Conservation (phyloP, 2,797 vertebrate genomes). For the Hylomyscus alleni region DNA sequence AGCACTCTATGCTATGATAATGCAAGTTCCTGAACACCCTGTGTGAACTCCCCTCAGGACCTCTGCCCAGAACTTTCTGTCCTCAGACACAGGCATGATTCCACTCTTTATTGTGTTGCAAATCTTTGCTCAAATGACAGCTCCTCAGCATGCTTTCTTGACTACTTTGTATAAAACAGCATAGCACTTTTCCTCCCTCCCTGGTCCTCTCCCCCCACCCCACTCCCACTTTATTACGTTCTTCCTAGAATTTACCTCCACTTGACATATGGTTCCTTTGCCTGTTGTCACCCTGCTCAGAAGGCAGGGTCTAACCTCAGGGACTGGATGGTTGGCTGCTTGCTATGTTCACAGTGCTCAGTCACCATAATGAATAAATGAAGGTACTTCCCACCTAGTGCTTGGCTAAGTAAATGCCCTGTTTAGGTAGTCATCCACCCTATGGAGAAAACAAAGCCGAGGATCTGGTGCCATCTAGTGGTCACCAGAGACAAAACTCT, state of each 20-base stretch:
- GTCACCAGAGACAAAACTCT: not conserved
- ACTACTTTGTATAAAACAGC: not conserved
- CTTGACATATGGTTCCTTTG: not conserved
- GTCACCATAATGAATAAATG: not conserved
- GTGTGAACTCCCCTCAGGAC: not conserved
- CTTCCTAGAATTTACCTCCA: not conserved
- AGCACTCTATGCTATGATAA: not conserved
- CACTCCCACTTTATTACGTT: not conserved
- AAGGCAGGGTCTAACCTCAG: not conserved
- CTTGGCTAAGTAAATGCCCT: not conserved
- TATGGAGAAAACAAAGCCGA: not conserved
- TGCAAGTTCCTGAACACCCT: not conserved
- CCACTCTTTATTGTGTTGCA: not conserved
- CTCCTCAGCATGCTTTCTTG: not conserved
- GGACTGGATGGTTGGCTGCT: not conserved
- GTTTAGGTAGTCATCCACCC: not conserved
- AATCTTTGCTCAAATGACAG: not conserved
- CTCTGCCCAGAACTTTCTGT: conserved; percentile 5
- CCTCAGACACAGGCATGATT: not conserved
- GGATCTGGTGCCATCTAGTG: conserved; percentile 83
- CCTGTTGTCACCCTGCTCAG: not conserved
- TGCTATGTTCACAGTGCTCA: not conserved
- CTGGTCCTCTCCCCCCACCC: too few species aligned
- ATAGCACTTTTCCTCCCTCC: not conserved
- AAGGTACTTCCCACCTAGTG: not conserved